Conservation (phyloP, 2,113 vertebrate genomes). For the Anser brachyrhynchus region DNA sequence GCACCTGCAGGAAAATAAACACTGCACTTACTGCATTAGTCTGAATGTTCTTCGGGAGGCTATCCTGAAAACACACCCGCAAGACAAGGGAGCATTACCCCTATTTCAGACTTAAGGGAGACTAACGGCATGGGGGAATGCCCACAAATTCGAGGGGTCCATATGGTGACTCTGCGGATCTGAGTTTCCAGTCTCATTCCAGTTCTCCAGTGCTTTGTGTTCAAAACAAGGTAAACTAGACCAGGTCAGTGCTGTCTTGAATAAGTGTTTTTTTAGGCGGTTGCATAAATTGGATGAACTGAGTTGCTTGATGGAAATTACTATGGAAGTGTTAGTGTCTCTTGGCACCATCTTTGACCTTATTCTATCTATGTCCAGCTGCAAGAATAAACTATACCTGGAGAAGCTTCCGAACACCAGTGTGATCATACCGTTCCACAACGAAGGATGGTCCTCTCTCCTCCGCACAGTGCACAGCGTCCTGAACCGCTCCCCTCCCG, state of each 20-base stretch:
- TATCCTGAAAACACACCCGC: background rate
- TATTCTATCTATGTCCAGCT: conserved; percentile 76
- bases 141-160: background rate
- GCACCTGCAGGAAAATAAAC: background rate
- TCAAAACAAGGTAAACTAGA: background rate
- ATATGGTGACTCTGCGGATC: background rate
- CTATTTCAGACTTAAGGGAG: background rate
- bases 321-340: background rate
- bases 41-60: background rate
- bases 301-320: background rate
- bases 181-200: background rate
- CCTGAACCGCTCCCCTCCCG: conserved; percentile 91
- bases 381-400: conserved; percentile 91
- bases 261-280: background rate
- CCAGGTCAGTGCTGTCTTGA: background rate
- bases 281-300: background rate
- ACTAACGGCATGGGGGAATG: background rate
- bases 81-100: fast-evolving
- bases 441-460: conserved; percentile 97
- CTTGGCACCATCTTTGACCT: background rate
- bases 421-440: conserved; percentile 97
- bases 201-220: background rate
- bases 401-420: conserved; percentile 92
- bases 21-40: background rate
- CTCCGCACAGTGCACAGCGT: conserved; percentile 95